Conservation (phyloP, 2,113 vertebrate species). For the Dasyurus viverrinus region DNA sequence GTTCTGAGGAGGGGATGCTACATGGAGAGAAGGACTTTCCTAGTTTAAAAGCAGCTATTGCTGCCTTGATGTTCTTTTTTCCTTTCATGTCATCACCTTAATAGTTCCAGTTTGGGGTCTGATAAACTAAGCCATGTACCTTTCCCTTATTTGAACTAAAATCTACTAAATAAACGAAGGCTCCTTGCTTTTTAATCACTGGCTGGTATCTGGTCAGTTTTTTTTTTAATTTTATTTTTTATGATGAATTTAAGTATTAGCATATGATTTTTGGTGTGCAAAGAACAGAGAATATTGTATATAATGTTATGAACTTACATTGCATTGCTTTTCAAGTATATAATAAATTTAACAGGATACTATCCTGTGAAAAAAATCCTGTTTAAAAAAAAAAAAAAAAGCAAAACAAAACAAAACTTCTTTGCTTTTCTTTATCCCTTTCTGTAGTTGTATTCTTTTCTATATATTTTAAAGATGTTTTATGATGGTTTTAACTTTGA, state of each 20-base stretch:
- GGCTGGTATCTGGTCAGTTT: neutral
- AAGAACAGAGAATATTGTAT: neutral
- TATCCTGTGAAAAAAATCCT: too few species aligned
- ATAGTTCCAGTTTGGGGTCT: neutral
- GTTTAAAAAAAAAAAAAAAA: neutral
- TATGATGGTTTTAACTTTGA: neutral
- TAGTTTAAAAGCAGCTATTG: neutral
- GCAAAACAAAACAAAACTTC: neutral
- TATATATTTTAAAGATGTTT: neutral
- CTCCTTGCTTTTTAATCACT: neutral
- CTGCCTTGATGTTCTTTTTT: neutral
- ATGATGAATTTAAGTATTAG: neutral
- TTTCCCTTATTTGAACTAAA: neutral
- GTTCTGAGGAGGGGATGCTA: neutral
- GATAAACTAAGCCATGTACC: neutral
- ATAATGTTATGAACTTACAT: neutral
- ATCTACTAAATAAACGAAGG: neutral
- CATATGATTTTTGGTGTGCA: neutral
- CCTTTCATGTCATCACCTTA: neutral
- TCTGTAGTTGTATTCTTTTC: neutral
- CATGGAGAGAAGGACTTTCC: neutral
- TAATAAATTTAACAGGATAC: neutral
- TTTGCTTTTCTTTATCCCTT: neutral
- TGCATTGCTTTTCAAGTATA: neutral
- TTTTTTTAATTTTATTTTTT: neutral